These are phyloP conservation scores for Glaucidium brasilianum DNA, from an alignment of 2,113 vertebrate species.

Conservation along the genomic window DNA sequence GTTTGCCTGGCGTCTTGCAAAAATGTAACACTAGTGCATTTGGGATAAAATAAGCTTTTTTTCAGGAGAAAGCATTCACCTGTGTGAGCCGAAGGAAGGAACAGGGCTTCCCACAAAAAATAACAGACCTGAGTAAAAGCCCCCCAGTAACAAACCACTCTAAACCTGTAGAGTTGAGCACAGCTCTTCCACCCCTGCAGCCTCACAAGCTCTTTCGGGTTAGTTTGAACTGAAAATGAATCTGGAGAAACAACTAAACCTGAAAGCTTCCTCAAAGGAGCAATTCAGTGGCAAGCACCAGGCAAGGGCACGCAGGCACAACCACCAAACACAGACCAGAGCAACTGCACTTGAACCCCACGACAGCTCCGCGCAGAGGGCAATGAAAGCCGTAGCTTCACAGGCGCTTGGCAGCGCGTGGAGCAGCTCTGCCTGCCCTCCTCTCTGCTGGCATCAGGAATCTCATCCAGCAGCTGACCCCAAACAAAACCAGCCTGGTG, in stretches of 20 bases:
- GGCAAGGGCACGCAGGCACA: not conserved
- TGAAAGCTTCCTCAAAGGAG: not conserved
- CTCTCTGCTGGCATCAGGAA: not conserved
- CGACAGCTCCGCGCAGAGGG: accelerated
- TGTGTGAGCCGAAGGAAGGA: not conserved
- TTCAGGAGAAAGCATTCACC: not conserved
- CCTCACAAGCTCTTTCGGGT: accelerated
- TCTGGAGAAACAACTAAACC: not conserved
- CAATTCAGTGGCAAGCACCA: not conserved
- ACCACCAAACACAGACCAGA: not conserved
- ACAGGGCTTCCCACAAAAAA: not conserved
- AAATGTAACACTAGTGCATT: not conserved
- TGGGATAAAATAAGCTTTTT: not conserved
- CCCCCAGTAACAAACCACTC: not conserved
- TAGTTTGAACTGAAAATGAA: not conserved
- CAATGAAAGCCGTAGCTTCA: not conserved
- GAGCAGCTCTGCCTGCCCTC: not conserved
- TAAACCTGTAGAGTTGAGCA: accelerated
- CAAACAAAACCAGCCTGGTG: not conserved
- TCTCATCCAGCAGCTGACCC: not conserved
- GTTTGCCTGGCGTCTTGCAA: not conserved
- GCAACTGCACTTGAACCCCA: not conserved
- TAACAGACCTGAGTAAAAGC: not conserved
- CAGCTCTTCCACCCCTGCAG: not conserved
- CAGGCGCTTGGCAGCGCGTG: accelerated